Evolutionary conservation across 2,888 invertebrate genomes (phyloP), one percentile per base, ranked within the genome.

Genomic region (Eulithis testata): DNA sequence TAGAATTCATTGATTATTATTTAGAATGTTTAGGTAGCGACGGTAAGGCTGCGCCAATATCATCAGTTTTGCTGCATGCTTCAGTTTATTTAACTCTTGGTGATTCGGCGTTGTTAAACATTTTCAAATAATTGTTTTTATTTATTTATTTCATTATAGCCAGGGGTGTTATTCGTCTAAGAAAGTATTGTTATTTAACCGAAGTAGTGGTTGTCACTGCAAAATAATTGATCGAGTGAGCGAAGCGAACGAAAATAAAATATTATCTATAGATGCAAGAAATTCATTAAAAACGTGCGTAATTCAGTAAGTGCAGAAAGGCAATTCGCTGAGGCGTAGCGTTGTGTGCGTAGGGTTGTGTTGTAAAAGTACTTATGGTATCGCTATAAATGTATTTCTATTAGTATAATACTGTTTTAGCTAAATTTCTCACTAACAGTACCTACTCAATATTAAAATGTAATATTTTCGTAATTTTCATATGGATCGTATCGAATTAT

Each of bases 71-170:
- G 0, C 37, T 45, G 6, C 51, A 11, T 45, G 21, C 31, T 31
- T 27, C 31, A 49, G 21, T 55, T 12, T 27, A 43, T 12, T 54
- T 11, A 49, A 43, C 21, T 53, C 81, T 84, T 85, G 88, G 89
- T 87, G 84, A 86, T 88, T 88, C 88, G 88, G 84, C 88, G 86
- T 27, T 36, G 14, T 57, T 21, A 11, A 60, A 55, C 21, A 40
- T 44, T 64, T 54, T 52, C 9, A 43, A 37, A 37, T 27, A 40
- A 40, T 56, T 44, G n/a, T 56, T 43, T 40, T 4, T 56, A 43
- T 11, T 21, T 43, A 43, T 12, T 43, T 31, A 11, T 53, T 37
- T 40, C 8, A 40, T 40, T 37, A 12, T 53, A 36, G 14, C 21
- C 36, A 52, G 6, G 31, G 31, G 11, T 50, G 40, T 31, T 45